Conservation (phyloP, 64 coral and sea anemone species). For the Pocillopora damicornis region DNA sequence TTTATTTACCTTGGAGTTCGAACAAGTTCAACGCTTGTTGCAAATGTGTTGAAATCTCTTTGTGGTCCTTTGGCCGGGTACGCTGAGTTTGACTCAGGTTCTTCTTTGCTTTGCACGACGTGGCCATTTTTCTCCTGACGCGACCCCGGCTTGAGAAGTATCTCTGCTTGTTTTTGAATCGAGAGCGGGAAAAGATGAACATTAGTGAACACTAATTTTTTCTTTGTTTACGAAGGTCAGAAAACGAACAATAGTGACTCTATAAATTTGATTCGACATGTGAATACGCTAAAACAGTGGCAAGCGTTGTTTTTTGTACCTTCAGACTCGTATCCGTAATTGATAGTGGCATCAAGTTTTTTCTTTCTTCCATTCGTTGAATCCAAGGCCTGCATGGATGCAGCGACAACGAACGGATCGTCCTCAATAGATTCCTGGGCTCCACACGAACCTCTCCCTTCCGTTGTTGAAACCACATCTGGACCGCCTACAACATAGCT, state of each 20-base stretch:
- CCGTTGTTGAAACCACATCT: slow-evolving; percentile 15
- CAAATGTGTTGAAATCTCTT: slow-evolving; percentile 72
- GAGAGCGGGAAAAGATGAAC: slow-evolving; percentile 38
- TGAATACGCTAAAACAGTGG: too few relatives aligned
- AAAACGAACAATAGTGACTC: too few relatives aligned
- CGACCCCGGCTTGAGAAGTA: slow-evolving; percentile 82
- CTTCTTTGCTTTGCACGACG: slow-evolving; percentile 54
- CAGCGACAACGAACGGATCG: slow-evolving; percentile 84
- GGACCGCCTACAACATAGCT: slow-evolving; percentile 70
- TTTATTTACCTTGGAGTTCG: slow-evolving; percentile 56
- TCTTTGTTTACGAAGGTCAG: too few relatives aligned
- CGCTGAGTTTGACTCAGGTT: slow-evolving; percentile 36
- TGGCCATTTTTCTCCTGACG: slow-evolving; percentile 46
- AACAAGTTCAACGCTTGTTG: slow-evolving; percentile 60
- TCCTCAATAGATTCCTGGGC: slow-evolving; percentile 67
- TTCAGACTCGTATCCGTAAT: slow-evolving; percentile 79
- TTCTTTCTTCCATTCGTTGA: slow-evolving; percentile 39
- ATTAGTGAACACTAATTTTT: neutral
- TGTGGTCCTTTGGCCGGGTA: slow-evolving; percentile 79
- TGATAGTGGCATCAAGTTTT: slow-evolving; percentile 54
- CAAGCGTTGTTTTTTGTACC: slow-evolving; percentile 10
- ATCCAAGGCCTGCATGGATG: slow-evolving; percentile 45
- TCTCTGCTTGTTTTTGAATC: slow-evolving; percentile 51
- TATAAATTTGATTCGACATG: too few relatives aligned
- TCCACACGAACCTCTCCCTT: slow-evolving; percentile 41